phyloP scores from a whole-genome alignment of 2,888 invertebrate species.

The Tineola bisselliella region DNA sequence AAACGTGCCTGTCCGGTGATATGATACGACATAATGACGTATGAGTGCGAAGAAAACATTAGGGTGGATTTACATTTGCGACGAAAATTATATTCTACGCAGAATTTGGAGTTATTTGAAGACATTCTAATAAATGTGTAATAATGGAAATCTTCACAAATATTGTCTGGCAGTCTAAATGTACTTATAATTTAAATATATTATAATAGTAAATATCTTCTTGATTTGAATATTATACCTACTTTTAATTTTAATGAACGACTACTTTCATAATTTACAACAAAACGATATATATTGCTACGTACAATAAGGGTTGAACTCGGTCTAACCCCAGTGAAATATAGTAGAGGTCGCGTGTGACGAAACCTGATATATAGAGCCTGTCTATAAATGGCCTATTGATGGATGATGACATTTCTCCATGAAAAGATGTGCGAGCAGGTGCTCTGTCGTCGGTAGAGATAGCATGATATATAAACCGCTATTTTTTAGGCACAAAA shows the following conservation, averaged over 20 bases:
- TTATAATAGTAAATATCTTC: no score
- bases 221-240: no score
- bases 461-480: background rate
- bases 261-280: no score
- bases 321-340: background rate
- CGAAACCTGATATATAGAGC: conserved; percentile 3
- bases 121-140: no score
- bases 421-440: background rate
- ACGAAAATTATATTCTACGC: no score
- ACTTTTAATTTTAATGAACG: no score
- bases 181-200: no score
- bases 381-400: conserved; percentile 12
- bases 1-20: conserved; percentile 7
- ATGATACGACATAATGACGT: conserved; percentile 10
- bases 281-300: no score
- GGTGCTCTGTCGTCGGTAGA: background rate
- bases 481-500: background rate
- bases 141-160: no score
- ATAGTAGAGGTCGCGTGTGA: background rate
- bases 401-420: conserved; percentile 13
- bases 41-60: background rate
- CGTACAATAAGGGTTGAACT: background rate
- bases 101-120: no score
- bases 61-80: background rate
- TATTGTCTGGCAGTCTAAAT: no score